Conservation (phyloP, 1,140 invertebrate genomes). For the Amyelois transitella region DNA sequence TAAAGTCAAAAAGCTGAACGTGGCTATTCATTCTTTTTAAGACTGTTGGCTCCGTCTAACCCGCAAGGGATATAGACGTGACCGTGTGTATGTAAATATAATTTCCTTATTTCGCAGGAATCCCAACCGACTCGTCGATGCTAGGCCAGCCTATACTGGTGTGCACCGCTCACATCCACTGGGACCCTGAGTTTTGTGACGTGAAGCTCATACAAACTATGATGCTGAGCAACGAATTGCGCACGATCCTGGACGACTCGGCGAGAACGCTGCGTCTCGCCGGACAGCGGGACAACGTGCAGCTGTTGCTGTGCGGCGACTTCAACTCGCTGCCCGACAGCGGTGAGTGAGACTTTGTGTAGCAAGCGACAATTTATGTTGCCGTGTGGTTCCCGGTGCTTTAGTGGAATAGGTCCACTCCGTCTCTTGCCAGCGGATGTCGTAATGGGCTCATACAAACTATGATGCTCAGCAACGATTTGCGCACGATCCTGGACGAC, state of each 20-base stretch:
- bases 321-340: constrained; percentile 99
- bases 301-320: constrained; percentile 97
- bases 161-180: constrained; percentile 99
- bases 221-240: constrained; percentile 97
- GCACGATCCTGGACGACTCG: constrained; percentile 88
- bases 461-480: constrained; percentile 98
- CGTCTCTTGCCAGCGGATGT: too few relatives aligned
- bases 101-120: constrained; percentile 68
- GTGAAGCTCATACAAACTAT: constrained; percentile 99
- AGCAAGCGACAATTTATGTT: too few relatives aligned
- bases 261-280: constrained; percentile 73
- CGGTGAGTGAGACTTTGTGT: constrained; percentile 82
- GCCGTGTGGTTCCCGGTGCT: too few relatives aligned
- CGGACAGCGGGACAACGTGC: constrained; percentile 86
- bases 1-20: too few relatives aligned
- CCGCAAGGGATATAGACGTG: too few relatives aligned
- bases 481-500: constrained; percentile 88
- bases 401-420: too few relatives aligned
- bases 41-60: too few relatives aligned
- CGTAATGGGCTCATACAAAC: constrained; percentile 99
- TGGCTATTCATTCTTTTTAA: too few relatives aligned
- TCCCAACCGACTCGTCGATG: constrained; percentile 83
- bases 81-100: too few relatives aligned
- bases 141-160: constrained; percentile 92
- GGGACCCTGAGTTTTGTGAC: constrained; percentile 99